phyloP scores from a whole-genome alignment of 2,797 vertebrate species.

The Epinephelus awoara region DNA sequence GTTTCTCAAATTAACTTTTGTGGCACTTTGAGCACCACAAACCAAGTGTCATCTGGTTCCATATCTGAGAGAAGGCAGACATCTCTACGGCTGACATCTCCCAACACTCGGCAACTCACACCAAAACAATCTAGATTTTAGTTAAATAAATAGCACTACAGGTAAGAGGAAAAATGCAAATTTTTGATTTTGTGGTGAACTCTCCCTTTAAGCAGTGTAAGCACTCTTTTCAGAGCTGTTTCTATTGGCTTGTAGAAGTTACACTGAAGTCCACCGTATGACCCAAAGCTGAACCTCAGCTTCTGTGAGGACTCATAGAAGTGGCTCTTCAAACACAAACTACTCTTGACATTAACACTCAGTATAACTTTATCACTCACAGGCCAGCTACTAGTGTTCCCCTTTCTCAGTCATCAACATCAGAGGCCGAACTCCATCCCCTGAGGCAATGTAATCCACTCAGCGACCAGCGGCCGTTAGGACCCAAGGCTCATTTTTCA shows the following conservation, averaged over 20 bases:
- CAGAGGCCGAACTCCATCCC: constrained; percentile 63
- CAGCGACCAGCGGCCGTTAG: constrained; percentile 60
- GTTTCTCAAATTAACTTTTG: too few relatives aligned
- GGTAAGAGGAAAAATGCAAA: too few relatives aligned
- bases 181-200: too few relatives aligned
- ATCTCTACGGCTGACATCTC: too few relatives aligned
- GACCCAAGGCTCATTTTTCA: constrained; percentile 74
- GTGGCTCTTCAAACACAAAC: constrained; percentile 53
- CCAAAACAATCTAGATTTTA: too few relatives aligned
- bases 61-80: too few relatives aligned
- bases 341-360: constrained; percentile 64
- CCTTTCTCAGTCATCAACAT: constrained; percentile 58
- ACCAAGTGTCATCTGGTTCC: too few relatives aligned
- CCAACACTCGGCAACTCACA: too few relatives aligned
- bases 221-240: constrained; percentile 16
- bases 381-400: constrained; percentile 59
- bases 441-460: constrained; percentile 69
- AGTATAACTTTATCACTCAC: constrained; percentile 65
- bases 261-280: background rate
- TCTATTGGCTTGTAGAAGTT: background rate
- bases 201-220: background rate
- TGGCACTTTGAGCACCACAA: too few relatives aligned
- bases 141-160: too few relatives aligned
- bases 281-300: constrained; percentile 43
- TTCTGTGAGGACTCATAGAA: constrained; percentile 25